Evolutionary conservation across 2,888 invertebrate genomes (phyloP).

Genomic region (Melanotus villosus): DNA sequence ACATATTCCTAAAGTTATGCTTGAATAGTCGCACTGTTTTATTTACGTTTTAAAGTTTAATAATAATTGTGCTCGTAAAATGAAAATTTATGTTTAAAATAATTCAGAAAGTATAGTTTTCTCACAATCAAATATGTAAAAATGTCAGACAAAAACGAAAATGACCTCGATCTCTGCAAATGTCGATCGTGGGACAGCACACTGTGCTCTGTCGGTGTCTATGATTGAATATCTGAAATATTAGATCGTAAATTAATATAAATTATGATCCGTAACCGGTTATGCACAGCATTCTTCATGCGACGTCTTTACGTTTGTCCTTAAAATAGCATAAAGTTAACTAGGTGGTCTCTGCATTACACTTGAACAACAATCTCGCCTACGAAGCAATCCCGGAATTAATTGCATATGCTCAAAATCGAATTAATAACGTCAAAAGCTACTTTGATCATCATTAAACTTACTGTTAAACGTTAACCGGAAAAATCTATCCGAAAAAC

Average conservation of each 20-base stretch:
- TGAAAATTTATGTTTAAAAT: no score
- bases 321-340: conserved; percentile 31
- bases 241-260: conserved; percentile 54
- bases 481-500: no score
- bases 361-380: background rate
- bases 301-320: conserved; percentile 32
- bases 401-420: conserved; percentile 9
- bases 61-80: no score
- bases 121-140: no score
- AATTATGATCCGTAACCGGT: conserved; percentile 52
- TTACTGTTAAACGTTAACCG: no score
- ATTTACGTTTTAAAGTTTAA: no score
- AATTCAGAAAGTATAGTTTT: no score
- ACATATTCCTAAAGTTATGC: no score
- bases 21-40: no score
- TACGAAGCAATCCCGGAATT: conserved; percentile 15
- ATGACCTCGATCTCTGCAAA: background rate
- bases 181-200: conserved; percentile 21
- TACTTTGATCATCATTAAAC: no score
- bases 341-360: conserved; percentile 36
- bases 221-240: conserved; percentile 56
- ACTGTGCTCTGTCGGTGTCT: conserved; percentile 30
- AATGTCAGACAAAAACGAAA: no score
- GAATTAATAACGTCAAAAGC: background rate
- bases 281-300: conserved; percentile 36